Evolutionary conservation across 2,888 invertebrate species (phyloP), one percentile per base, ranked within the genome.

Genomic region (Limenitis camilla): DNA sequence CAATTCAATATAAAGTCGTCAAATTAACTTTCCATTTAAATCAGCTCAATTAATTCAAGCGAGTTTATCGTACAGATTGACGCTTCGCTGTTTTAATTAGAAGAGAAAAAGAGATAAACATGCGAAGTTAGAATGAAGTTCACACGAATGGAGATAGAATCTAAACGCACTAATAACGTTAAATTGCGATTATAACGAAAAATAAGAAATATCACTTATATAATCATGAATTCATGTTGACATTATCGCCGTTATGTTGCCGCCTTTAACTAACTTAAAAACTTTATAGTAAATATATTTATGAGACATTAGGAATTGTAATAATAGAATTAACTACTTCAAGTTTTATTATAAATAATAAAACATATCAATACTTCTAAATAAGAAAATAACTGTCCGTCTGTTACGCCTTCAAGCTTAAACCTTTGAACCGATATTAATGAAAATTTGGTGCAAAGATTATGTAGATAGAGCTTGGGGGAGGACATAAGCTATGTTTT

Each of bases 121-220:
- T 52, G 55, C 47, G 49, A 55, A 58, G 55, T 49, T 49, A 52
- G 52, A 58, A 41, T 48, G 43, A 55, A 49, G 52, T 55, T 46
- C 55, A 52, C 58, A 52, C 45, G 49, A 55, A 55, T 52, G 46
- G 42, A 52, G 56, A 53, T 56, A 53, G 39, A 31, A 56, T 56
- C 56, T 53, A 40, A 38, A 40, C 38, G 30, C 36, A 46, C 46
- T 40, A 56, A 56, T 49, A 49, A 39, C 40, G 47, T 43, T 46
- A 53, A 56, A 56, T 33, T 33, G 49, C 46, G 29, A 35, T 30
- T 27, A 30, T 40, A 31, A 44, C 38, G 36, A 36, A 36, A 36
- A 45, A 45, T 45, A 36, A 45, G 45, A 45, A 45, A 45, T 38
- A 45, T 45, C 45, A 29, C 45, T 45, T 11, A 30, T 45, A 45